Percentiles rank a stretch among this genome's conserved stretches.
Conservation (phyloP, 2,113 vertebrate genomes). For the Tamias sibiricus region DNA sequence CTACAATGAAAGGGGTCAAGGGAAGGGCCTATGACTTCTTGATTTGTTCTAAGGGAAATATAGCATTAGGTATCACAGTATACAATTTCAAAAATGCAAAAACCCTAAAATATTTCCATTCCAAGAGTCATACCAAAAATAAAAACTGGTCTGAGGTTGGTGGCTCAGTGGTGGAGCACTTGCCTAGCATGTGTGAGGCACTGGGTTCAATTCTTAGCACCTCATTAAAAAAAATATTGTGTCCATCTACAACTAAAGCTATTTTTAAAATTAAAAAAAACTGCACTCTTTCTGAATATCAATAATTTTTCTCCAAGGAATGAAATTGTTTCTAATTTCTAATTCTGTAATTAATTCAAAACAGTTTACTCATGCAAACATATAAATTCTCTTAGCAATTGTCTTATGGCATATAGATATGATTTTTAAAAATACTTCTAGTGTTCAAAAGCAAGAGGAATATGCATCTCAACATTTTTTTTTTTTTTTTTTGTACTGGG, state of each 20-base stretch:
- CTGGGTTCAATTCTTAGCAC: no score
- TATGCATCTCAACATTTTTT: neutral
- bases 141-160: neutral
- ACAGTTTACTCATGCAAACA: neutral
- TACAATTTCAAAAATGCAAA: constrained; percentile 42
- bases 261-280: neutral
- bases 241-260: no score
- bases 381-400: constrained; percentile 18
- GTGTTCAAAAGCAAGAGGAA: constrained; percentile 22
- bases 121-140: constrained; percentile 30
- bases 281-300: neutral
- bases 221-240: no score
- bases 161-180: no score
- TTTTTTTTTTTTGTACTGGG: no score
- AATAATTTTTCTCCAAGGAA: constrained; percentile 43
- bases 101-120: constrained; percentile 38
- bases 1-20: neutral
- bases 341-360: neutral
- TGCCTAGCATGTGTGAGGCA: no score
- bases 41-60: constrained; percentile 22
- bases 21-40: neutral
- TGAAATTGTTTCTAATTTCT: constrained; percentile 42
- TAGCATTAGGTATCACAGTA: constrained; percentile 10
- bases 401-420: neutral
- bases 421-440: constrained; percentile 8